Conservation (phyloP, 2,113 vertebrate genomes). For the Ariopsis seemanni region DNA sequence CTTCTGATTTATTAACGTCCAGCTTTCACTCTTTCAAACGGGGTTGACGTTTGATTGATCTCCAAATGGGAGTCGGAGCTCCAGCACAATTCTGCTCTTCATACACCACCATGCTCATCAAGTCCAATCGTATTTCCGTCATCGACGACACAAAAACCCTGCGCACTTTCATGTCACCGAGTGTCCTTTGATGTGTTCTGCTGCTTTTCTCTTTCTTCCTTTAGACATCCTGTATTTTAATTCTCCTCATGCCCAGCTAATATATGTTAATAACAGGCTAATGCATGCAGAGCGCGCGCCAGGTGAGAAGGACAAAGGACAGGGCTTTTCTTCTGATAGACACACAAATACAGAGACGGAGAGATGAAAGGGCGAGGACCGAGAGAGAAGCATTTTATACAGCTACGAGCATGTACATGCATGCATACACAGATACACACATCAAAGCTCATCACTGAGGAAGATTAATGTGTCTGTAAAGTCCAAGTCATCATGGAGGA, state of each 20-base stretch:
- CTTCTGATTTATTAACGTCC: background rate
- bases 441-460: no score
- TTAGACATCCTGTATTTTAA: slow-evolving; percentile 71
- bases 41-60: background rate
- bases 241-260: slow-evolving; percentile 66
- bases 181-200: slow-evolving; percentile 68
- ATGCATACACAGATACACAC: slow-evolving; percentile 7
- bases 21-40: background rate
- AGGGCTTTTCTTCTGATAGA: slow-evolving; percentile 49
- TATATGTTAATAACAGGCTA: slow-evolving; percentile 69
- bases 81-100: slow-evolving; percentile 61
- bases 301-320: slow-evolving; percentile 63
- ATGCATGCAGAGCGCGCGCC: slow-evolving; percentile 59
- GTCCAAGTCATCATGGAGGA: background rate
- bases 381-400: background rate
- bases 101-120: slow-evolving; percentile 68
- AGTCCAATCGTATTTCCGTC: slow-evolving; percentile 56
- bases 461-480: background rate
- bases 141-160: slow-evolving; percentile 40
- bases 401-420: background rate
- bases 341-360: background rate
- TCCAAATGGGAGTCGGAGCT: slow-evolving; percentile 25
- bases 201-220: slow-evolving; percentile 55
- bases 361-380: slow-evolving; percentile 10
- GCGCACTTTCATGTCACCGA: slow-evolving; percentile 55